Evolutionary conservation across 2,888 invertebrate species (phyloP).

Genomic region (Thereva nobilitata): DNA sequence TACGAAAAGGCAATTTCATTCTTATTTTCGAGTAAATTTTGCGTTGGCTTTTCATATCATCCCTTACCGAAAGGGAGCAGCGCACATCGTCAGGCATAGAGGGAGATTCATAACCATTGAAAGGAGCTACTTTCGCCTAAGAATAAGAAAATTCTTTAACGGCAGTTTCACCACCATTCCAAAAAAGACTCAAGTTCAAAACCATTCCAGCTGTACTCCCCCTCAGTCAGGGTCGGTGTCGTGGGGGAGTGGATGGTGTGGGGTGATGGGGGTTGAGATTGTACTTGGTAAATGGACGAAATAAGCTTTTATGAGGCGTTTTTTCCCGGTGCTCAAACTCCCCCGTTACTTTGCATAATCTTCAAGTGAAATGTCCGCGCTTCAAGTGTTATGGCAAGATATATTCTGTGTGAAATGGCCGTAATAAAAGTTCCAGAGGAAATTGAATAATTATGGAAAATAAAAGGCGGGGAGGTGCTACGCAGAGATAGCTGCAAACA

Average conservation of each 20-base stretch:
- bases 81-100: constrained; percentile 16
- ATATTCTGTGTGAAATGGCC: constrained; percentile 39
- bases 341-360: constrained; percentile 42
- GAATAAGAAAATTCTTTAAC: constrained; percentile 26
- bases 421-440: constrained; percentile 40
- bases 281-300: constrained; percentile 31
- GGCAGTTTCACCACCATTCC: constrained; percentile 29
- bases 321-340: constrained; percentile 32
- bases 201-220: constrained; percentile 14
- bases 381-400: constrained; percentile 40
- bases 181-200: constrained; percentile 27
- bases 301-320: constrained; percentile 41
- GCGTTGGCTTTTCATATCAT: constrained; percentile 22
- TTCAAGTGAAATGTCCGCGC: constrained; percentile 40
- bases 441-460: constrained; percentile 43
- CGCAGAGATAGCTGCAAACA: background rate
- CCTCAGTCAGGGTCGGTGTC: background rate
- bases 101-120: constrained; percentile 20
- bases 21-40: constrained; percentile 37
- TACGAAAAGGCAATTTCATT: constrained; percentile 39
- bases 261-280: background rate
- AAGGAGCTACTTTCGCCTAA: constrained; percentile 10
- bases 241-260: no score
- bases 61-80: constrained; percentile 5
- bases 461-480: constrained; percentile 36